Conservation (phyloP, 2,113 vertebrate genomes). For the Eptatretus burgeri region DNA sequence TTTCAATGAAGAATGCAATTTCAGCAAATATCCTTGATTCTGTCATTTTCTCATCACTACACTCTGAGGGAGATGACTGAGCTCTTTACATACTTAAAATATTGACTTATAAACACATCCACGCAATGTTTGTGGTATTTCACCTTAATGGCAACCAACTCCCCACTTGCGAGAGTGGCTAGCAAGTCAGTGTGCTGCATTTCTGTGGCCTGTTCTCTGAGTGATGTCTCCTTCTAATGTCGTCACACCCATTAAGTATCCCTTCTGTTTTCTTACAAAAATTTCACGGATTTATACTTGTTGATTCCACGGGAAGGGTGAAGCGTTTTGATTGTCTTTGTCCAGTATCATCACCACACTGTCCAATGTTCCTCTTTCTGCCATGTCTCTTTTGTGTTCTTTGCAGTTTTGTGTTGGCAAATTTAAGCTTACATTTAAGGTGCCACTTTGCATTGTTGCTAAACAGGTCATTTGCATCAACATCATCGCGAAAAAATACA, state of each 20-base stretch:
- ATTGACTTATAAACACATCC: too few relatives aligned
- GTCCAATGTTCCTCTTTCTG: slow-evolving; percentile 78
- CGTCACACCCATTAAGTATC: slow-evolving; percentile 35
- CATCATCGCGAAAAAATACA: too few relatives aligned
- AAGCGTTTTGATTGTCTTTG: slow-evolving; percentile 21
- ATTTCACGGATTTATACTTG: slow-evolving; percentile 71
- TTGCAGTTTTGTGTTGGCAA: slow-evolving; percentile 11
- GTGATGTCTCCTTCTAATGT: slow-evolving; percentile 16
- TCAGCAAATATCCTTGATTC: too few relatives aligned
- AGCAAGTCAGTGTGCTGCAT: slow-evolving; percentile 22
- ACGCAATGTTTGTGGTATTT: too few relatives aligned
- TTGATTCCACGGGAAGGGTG: slow-evolving; percentile 53
- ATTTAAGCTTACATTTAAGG: too few relatives aligned
- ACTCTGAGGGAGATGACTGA: too few relatives aligned
- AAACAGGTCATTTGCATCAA: too few relatives aligned
- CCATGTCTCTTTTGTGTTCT: slow-evolving; percentile 62
- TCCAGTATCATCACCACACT: slow-evolving; percentile 93
- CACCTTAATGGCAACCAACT: too few relatives aligned
- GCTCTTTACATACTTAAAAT: too few relatives aligned
- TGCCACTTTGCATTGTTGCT: too few relatives aligned
- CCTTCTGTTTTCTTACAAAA: slow-evolving; percentile 36
- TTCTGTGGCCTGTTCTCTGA: slow-evolving; percentile 16
- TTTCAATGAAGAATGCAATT: too few relatives aligned
- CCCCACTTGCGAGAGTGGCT: slow-evolving; percentile 31
- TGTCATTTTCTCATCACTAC: too few relatives aligned